Percentiles rank a stretch among this genome's conserved stretches.
Conservation (phyloP, 2,888 invertebrate genomes). For the Uropetala carovei region DNA sequence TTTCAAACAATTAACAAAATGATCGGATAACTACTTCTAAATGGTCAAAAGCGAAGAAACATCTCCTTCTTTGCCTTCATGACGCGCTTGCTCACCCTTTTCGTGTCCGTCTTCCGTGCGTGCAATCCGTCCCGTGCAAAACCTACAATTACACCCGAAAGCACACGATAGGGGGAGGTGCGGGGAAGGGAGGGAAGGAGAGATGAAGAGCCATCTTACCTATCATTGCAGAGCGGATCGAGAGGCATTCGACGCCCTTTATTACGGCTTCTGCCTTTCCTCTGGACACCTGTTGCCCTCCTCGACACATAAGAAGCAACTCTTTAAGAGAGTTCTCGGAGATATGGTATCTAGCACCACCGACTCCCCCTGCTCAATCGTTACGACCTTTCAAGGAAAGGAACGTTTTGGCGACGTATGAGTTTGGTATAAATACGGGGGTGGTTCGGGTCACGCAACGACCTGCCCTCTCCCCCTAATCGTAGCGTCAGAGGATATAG, state of each 20-base stretch:
- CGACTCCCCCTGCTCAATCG: neutral
- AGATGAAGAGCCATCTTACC: neutral
- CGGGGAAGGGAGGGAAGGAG: neutral
- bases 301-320: neutral
- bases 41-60: neutral
- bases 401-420: neutral
- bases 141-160: conserved; percentile 14
- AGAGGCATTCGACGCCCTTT: neutral
- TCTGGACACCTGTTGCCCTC: neutral
- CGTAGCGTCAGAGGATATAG: neutral
- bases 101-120: neutral
- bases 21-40: neutral
- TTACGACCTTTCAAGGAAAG: conserved; percentile 1
- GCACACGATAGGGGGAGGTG: neutral
- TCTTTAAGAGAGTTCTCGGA: neutral
- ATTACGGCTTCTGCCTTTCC: neutral
- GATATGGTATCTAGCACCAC: neutral
- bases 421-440: neutral
- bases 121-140: neutral
- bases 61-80: neutral
- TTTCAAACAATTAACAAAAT: neutral
- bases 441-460: neutral
- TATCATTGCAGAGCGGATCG: neutral
- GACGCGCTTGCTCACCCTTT: neutral
- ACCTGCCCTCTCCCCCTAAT: neutral